Evolutionary conservation across 2,113 vertebrate species (phyloP).

Genomic region (Chloebia gouldiae): DNA sequence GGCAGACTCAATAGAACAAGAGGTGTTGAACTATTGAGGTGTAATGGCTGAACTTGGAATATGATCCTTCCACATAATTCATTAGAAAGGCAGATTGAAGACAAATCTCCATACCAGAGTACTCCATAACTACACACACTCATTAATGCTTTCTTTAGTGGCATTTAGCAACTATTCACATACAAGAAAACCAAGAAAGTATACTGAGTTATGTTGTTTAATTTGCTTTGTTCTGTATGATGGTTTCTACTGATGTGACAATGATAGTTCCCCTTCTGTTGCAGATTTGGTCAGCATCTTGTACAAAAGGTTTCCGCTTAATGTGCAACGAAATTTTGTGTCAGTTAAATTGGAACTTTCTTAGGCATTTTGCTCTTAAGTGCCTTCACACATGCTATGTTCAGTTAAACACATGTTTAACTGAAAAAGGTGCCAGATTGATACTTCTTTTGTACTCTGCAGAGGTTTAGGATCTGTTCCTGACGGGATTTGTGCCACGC

Average conservation of each 20-base stretch:
- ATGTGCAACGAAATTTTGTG: not conserved
- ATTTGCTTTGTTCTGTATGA: not conserved
- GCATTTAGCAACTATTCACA: not conserved
- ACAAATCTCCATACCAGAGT: not conserved
- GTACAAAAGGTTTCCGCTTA: too few relatives aligned
- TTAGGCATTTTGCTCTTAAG: not conserved
- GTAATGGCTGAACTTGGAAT: not conserved
- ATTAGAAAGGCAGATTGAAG: not conserved
- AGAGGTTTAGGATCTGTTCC: not conserved
- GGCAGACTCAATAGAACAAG: not conserved
- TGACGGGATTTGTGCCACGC: not conserved
- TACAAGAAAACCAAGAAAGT: not conserved
- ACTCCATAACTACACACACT: not conserved
- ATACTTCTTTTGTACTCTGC: not conserved
- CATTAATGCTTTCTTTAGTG: not conserved
- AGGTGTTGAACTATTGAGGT: not conserved
- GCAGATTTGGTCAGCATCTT: not conserved
- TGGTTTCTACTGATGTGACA: not conserved
- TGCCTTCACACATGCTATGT: not conserved
- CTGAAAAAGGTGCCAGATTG: not conserved
- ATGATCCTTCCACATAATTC: not conserved
- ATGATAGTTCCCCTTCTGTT: not conserved
- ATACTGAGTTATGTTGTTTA: not conserved
- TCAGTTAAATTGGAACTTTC: not conserved
- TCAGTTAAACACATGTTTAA: too few relatives aligned